phyloP scores from a whole-genome alignment of 2,888 invertebrate genomes.

The Plutella xylostella region DNA sequence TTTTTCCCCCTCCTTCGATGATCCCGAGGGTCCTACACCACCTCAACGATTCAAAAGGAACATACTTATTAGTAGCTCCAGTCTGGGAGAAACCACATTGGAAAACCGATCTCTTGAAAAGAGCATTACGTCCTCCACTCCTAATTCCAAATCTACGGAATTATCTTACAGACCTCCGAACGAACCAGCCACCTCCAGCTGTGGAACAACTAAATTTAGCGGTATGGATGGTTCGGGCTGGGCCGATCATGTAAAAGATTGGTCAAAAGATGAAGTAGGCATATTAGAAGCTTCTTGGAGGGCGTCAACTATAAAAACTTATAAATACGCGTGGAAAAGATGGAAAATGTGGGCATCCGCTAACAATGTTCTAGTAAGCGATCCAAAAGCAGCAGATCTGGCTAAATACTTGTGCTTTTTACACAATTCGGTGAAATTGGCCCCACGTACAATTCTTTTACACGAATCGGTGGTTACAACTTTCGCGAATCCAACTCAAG shows the following conservation, averaged over 20 bases:
- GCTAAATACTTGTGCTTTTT: not conserved
- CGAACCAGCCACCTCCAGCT: slow-evolving; percentile 9
- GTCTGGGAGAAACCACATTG: too few relatives aligned
- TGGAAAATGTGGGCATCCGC: not conserved
- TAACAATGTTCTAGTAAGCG: not conserved
- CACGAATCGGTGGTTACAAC: too few relatives aligned
- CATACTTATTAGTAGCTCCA: too few relatives aligned
- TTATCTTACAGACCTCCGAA: too few relatives aligned
- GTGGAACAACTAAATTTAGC: slow-evolving; percentile 5
- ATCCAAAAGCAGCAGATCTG: not conserved
- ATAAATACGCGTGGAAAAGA: slow-evolving; percentile 1
- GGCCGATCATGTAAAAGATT: not conserved
- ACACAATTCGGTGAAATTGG: not conserved
- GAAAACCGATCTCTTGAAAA: too few relatives aligned
- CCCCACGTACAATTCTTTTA: too few relatives aligned
- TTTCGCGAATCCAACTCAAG: not conserved
- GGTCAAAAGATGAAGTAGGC: not conserved
- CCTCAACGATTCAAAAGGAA: too few relatives aligned
- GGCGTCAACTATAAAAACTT: slow-evolving; percentile 4
- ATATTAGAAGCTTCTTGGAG: too few relatives aligned
- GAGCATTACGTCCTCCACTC: too few relatives aligned
- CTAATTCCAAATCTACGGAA: too few relatives aligned
- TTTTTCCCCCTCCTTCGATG: slow-evolving; percentile 21
- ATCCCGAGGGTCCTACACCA: slow-evolving; percentile 20
- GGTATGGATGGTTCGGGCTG: slow-evolving; percentile 8